Conservation (phyloP, 1,140 invertebrate genomes). For the Saxidomus purpurata region DNA sequence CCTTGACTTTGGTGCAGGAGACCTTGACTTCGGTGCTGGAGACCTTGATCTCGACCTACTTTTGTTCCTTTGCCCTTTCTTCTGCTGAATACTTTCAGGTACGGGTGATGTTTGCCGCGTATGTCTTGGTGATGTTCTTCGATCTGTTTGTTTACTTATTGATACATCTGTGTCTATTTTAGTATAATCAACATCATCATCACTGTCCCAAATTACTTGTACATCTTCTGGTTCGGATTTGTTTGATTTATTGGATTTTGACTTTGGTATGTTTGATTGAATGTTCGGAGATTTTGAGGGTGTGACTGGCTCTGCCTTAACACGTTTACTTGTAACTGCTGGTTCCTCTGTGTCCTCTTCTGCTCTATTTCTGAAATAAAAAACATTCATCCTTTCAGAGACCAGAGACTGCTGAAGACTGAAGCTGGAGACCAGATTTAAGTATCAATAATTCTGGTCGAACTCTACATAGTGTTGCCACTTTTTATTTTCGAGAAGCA, state of each 20-base stretch:
- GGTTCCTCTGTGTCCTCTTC: constrained; percentile 4
- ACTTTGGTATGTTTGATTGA: background rate
- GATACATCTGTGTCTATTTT: constrained; percentile 26
- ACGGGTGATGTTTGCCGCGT: constrained; percentile 1
- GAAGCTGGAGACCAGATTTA: no score
- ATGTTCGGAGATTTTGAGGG: background rate
- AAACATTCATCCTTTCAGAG: background rate
- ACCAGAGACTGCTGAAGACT: no score
- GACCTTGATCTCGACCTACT: constrained; percentile 61
- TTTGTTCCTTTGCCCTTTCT: background rate
- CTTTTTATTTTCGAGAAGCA: no score
- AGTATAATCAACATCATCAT: constrained; percentile 45
- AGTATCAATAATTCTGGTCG: no score
- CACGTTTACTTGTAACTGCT: background rate
- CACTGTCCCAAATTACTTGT: constrained; percentile 34
- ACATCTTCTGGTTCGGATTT: background rate
- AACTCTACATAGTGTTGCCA: no score
- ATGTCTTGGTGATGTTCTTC: background rate
- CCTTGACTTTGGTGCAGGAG: background rate
- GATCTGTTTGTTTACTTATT: background rate
- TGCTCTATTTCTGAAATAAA: background rate
- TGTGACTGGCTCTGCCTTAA: constrained; percentile 48
- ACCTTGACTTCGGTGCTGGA: constrained; percentile 35
- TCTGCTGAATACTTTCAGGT: background rate
- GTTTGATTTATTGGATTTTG: background rate